Percentiles rank a stretch among this genome's conserved stretches.
Conservation (phyloP, 2,888 invertebrate species). For the Linyphia triangularis region DNA sequence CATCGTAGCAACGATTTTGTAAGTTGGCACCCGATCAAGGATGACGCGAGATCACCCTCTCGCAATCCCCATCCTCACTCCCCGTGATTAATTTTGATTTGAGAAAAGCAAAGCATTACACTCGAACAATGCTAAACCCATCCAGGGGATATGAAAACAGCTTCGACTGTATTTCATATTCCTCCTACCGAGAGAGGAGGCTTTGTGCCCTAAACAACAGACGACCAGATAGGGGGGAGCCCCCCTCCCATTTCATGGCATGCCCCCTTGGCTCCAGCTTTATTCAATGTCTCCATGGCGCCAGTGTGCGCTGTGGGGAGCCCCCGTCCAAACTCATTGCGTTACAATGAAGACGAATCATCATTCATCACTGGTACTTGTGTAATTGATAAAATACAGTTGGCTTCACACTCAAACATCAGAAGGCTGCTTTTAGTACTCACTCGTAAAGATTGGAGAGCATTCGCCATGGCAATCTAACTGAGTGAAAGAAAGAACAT, state of each 20-base stretch:
- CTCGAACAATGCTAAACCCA: slow-evolving; percentile 59
- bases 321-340: slow-evolving; percentile 43
- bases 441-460: too few species aligned
- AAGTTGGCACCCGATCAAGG: too few species aligned
- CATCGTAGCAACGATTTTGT: too few species aligned
- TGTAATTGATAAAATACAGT: slow-evolving; percentile 54
- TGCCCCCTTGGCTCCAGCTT: slow-evolving; percentile 36
- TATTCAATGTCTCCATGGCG: slow-evolving; percentile 28
- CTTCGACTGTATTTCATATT: slow-evolving; percentile 53
- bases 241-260: slow-evolving; percentile 7
- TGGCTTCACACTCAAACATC: slow-evolving; percentile 20
- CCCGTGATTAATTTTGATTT: slow-evolving; percentile 59
- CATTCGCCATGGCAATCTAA: neutral
- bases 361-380: slow-evolving; percentile 50
- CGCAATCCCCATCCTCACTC: slow-evolving; percentile 22
- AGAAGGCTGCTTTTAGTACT: neutral
- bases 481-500: neutral
- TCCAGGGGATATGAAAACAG: slow-evolving; percentile 56
- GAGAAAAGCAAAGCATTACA: slow-evolving; percentile 29
- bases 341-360: slow-evolving; percentile 54
- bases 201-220: slow-evolving; percentile 41
- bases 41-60: slow-evolving; percentile 26
- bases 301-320: slow-evolving; percentile 14
- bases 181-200: slow-evolving; percentile 38
- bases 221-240: neutral